Base-by-base conservation (phyloP, 2,113 vertebrate genomes). In the Tursiops truncatus region DNA sequence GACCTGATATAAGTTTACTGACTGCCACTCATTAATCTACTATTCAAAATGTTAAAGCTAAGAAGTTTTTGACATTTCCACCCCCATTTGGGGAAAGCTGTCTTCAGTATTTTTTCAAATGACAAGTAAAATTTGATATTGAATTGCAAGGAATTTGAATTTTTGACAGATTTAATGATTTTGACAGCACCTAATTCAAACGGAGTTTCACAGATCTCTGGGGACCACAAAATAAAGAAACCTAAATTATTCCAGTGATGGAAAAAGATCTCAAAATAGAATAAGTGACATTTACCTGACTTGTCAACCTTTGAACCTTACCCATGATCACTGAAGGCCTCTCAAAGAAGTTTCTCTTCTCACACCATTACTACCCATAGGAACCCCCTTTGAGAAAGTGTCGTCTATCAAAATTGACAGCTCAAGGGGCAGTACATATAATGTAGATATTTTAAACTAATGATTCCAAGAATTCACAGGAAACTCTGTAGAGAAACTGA, bases 131-230 rank as follows among this genome's bases (percentile, higher is more conserved):
- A 95, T 70, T 98, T 96, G 95, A 96, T 94, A 96, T 23, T 47
- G 41, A 96, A 91, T 83, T 96, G 62, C 60, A 96, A 94, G 63
- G 63, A 96, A 96, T 96, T 60, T 96, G 83, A 96, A 94, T 94
- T 95, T 56, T 95, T 97, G 95, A 96, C 95, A 96, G 53, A 84
- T 62, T 89, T 92, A 79, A 95, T 91, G 0, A 80, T 95, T 97
- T 94, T 97, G 56, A 97, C 92, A 97, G 56, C n/a, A 89, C 28
- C 5, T 96, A 85, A 97, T 86, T 95, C 84, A 97, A 96, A 92
- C 23, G n/a, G 17, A 47, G 3, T 58, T 82, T 95, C 76, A 96
- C 0, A 26, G 38, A 77, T 90, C 86, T 96, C 36, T 56, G 88
- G 94, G 31, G 56, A 67, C 38, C 63, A 67, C 1, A 11, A 23